phyloP scores from a whole-genome alignment of 2,888 invertebrate genomes.

The Caenorhabditis becei region DNA sequence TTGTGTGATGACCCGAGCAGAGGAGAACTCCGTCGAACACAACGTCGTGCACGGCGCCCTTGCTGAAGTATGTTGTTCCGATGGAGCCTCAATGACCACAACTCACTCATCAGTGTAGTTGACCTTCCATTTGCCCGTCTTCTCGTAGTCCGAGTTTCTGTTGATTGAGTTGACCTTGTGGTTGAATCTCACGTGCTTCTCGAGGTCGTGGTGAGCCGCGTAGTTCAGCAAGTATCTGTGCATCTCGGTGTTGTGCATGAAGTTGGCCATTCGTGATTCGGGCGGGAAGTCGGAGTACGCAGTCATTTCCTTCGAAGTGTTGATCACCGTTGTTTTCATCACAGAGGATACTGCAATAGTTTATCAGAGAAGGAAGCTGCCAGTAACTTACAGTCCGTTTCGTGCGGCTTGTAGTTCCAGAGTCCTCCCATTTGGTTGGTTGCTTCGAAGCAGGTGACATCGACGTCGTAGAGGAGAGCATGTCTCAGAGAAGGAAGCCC shows the following conservation, averaged over 20 bases:
- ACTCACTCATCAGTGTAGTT: conserved; percentile 67
- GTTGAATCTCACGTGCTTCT: conserved; percentile 74
- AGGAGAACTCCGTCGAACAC: conserved; percentile 83
- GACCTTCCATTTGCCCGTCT: conserved; percentile 81
- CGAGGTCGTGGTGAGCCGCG: conserved; percentile 74
- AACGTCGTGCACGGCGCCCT: conserved; percentile 36
- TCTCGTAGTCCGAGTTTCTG: conserved; percentile 78
- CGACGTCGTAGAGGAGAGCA: conserved; percentile 77
- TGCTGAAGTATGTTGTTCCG: conserved; percentile 10
- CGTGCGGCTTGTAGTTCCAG: conserved; percentile 78
- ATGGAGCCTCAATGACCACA: background rate
- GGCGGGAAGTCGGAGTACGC: conserved; percentile 83
- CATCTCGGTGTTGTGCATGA: conserved; percentile 71
- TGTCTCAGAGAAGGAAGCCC: conserved; percentile 67
- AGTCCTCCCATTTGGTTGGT: conserved; percentile 81
- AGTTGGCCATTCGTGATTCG: conserved; percentile 75
- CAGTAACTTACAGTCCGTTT: conserved; percentile 60
- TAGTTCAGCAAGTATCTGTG: conserved; percentile 69
- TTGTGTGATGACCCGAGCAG: conserved; percentile 84
- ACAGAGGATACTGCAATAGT: conserved; percentile 76
- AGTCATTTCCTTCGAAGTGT: conserved; percentile 82
- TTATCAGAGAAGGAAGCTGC: background rate
- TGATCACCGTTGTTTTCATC: conserved; percentile 82
- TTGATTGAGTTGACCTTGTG: conserved; percentile 74
- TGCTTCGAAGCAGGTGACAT: conserved; percentile 81